A percentile compares a stretch with the other conserved stretches of the same genome.
phyloP scores from a whole-genome alignment of 2,113 vertebrate genomes.

The Melanotaenia duboulayi region DNA sequence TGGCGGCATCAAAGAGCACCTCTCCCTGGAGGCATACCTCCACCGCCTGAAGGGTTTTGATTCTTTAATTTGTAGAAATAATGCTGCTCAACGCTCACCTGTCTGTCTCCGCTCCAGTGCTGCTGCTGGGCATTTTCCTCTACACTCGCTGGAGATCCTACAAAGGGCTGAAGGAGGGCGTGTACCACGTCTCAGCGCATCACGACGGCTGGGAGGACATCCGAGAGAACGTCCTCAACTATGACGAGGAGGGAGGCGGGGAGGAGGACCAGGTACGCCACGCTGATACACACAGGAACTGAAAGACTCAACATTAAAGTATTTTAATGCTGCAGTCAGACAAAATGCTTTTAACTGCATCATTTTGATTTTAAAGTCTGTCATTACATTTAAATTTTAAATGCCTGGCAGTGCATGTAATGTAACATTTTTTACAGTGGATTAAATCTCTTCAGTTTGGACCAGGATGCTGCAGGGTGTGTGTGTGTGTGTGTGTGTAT shows the following conservation, averaged over 20 bases:
- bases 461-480: slow-evolving; percentile 30
- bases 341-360: slow-evolving; percentile 1
- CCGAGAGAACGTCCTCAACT: slow-evolving; percentile 90
- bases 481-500: slow-evolving; percentile 29
- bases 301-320: not conserved
- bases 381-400: slow-evolving; percentile 6
- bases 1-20: slow-evolving; percentile 19
- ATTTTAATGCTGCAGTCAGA: not conserved
- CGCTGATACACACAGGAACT: not conserved
- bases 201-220: slow-evolving; percentile 89
- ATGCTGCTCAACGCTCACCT: slow-evolving; percentile 2
- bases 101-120: slow-evolving; percentile 68
- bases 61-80: slow-evolving; percentile 25
- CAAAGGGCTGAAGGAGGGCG: slow-evolving; percentile 82
- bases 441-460: slow-evolving; percentile 45
- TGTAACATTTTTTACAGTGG: slow-evolving; percentile 11
- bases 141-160: slow-evolving; percentile 85
- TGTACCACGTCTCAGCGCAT: slow-evolving; percentile 80
- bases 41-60: slow-evolving; percentile 40
- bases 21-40: slow-evolving; percentile 14
- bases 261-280: slow-evolving; percentile 89
- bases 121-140: slow-evolving; percentile 84
- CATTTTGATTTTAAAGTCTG: slow-evolving; percentile 5
- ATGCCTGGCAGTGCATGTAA: not conserved
- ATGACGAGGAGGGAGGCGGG: slow-evolving; percentile 90